Base-by-base conservation (phyloP, 2,113 vertebrate genomes). In the Collichthys lucidus region DNA sequence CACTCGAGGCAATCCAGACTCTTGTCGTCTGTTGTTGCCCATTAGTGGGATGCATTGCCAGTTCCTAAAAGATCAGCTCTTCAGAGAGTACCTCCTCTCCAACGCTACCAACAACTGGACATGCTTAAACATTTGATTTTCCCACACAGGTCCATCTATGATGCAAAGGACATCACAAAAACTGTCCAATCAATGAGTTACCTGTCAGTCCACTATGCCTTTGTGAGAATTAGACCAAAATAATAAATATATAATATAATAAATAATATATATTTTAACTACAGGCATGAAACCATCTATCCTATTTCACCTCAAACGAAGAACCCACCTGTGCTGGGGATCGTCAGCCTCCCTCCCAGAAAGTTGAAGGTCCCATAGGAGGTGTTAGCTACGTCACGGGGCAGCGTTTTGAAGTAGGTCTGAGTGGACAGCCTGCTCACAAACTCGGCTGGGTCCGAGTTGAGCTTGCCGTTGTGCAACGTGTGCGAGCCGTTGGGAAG, bases 291-390 rank as follows among this genome's bases (percentile, higher is more conserved):
- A 4, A 26, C 6, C 19, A 1, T 53, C 22, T 7, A 60, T 42
- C 2, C 8, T 56, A 55, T 22, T 7, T 65, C 12, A 31, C 44
- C n/a, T 2, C 35, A 44, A 82, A 65, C 3, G 15, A 72, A 66
- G 59, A 65, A 84, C 71, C 24, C 93, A 99, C 98, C 97, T 93
- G 98, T 98, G 86, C 96, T 98, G 62, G 98, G 98, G 71, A 99
- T 96, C 56, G 97, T 98, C 53, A 99, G 95, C 57, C 98, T 94
- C 8, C 98, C 98, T 20, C 98, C 98, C 62, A 99, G 85, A 95
- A 99, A 99, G 94, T 99, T 99, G 93, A 99, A 99, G 77, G 98
- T 99, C 84, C 98, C 98, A 0, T 97, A 99, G 50, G 98, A 97
- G 92, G 98, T 96, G 94, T 97, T 98, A 84, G 95, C 96, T 55